phyloP scores from a whole-genome alignment of 2,797 vertebrate genomes.

The Garrulus glandarius region DNA sequence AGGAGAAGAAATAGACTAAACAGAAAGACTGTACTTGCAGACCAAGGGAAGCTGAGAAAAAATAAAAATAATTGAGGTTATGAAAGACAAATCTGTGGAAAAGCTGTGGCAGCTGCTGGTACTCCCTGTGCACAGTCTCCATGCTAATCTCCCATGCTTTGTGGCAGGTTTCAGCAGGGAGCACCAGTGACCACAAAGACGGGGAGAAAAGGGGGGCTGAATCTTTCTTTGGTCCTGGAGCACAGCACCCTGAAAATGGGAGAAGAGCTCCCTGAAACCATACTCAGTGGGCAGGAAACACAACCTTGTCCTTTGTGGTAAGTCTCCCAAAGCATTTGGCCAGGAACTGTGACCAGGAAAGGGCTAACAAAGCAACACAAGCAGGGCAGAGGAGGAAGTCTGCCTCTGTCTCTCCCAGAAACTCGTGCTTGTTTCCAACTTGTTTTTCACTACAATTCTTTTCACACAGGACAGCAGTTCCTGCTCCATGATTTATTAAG shows the following conservation, averaged over 20 bases:
- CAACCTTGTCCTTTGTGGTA: neutral
- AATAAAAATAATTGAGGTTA: neutral
- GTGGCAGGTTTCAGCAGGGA: neutral
- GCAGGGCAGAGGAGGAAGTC: neutral
- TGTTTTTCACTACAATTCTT: fast-evolving
- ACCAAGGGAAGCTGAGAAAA: neutral
- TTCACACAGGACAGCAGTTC: neutral
- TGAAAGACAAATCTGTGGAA: neutral
- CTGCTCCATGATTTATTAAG: neutral
- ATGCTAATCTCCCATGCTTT: neutral
- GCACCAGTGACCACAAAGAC: neutral
- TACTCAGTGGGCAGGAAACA: neutral
- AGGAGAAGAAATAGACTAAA: neutral
- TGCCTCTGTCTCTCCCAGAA: neutral
- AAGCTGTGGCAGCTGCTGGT: neutral
- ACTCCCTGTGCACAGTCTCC: neutral
- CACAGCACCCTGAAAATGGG: neutral
- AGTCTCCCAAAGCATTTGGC: neutral
- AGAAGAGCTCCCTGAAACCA: neutral
- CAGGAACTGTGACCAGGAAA: neutral
- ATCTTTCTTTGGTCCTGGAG: neutral
- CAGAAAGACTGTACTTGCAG: neutral
- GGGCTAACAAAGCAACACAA: neutral
- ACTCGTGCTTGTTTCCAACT: neutral
- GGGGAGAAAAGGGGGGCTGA: fast-evolving